Conservation (phyloP, 2,888 invertebrate species). For the Protodeltote pygarga region DNA sequence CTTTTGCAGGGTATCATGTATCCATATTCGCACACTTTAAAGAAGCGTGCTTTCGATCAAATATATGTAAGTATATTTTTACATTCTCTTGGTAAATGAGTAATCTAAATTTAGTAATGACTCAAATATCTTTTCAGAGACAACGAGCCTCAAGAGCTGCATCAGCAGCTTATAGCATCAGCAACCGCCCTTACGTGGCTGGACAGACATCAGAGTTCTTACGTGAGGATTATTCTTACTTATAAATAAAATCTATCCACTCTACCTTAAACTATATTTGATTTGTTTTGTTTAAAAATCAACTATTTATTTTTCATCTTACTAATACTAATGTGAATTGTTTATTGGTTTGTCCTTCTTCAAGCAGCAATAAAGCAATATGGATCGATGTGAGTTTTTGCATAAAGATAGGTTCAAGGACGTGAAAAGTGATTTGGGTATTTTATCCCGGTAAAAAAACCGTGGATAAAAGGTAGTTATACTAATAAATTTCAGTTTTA, state of each 20-base stretch:
- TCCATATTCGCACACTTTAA: conserved; percentile 80
- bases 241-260: no score
- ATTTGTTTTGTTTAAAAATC: no score
- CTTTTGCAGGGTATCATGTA: conserved; percentile 80
- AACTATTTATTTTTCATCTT: no score
- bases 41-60: conserved; percentile 70
- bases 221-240: conserved; percentile 61
- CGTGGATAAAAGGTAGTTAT: no score
- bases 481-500: neutral
- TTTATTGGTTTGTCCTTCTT: no score
- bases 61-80: conserved; percentile 68
- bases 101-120: neutral
- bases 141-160: conserved; percentile 74
- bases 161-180: conserved; percentile 71
- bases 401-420: no score
- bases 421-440: no score
- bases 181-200: conserved; percentile 72
- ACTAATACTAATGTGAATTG: no score
- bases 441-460: no score
- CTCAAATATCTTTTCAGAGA: conserved; percentile 55
- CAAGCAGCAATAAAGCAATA: no score
- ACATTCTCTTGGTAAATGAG: neutral
- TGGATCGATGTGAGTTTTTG: no score
- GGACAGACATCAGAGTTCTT: conserved; percentile 81
- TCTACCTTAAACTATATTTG: no score